Conservation (phyloP, 2,888 invertebrate genomes). For the Neocrepidodera transversa region DNA sequence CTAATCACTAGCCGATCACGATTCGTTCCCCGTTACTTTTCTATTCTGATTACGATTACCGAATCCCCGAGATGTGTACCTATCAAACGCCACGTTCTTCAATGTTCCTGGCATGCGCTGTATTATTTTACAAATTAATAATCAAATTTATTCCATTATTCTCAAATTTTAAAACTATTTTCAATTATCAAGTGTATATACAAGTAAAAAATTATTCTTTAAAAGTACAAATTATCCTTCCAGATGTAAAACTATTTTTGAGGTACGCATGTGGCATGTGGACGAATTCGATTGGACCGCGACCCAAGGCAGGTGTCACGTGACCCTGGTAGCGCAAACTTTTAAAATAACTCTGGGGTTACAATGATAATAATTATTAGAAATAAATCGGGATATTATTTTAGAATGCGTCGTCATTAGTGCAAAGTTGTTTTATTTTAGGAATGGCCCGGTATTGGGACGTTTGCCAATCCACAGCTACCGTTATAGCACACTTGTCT, state of each 20-base stretch:
- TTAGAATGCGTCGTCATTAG: slow-evolving; percentile 54
- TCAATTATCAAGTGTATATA: not conserved
- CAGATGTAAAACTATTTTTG: slow-evolving; percentile 7
- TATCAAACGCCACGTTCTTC: slow-evolving; percentile 33
- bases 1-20: slow-evolving; percentile 15
- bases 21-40: slow-evolving; percentile 18
- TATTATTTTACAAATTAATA: slow-evolving; percentile 8
- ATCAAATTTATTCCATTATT: not conserved
- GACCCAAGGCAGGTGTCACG: slow-evolving; percentile 30
- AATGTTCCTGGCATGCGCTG: slow-evolving; percentile 25
- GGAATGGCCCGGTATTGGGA: slow-evolving; percentile 63
- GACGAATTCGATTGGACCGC: slow-evolving; percentile 60
- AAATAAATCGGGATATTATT: slow-evolving; percentile 43
- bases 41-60: slow-evolving; percentile 17
- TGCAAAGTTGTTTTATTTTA: slow-evolving; percentile 54
- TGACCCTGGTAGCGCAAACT: slow-evolving; percentile 38
- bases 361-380: slow-evolving; percentile 39
- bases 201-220: not conserved
- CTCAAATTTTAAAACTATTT: not conserved
- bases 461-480: slow-evolving; percentile 58
- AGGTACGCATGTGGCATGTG: slow-evolving; percentile 58
- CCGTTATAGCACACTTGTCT: slow-evolving; percentile 66
- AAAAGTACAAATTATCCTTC: slow-evolving; percentile 13
- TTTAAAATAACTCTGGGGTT: slow-evolving; percentile 38
- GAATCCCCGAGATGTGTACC: slow-evolving; percentile 5